phyloP scores from a whole-genome alignment of 2,797 vertebrate species.

The Poecilia gillii region DNA sequence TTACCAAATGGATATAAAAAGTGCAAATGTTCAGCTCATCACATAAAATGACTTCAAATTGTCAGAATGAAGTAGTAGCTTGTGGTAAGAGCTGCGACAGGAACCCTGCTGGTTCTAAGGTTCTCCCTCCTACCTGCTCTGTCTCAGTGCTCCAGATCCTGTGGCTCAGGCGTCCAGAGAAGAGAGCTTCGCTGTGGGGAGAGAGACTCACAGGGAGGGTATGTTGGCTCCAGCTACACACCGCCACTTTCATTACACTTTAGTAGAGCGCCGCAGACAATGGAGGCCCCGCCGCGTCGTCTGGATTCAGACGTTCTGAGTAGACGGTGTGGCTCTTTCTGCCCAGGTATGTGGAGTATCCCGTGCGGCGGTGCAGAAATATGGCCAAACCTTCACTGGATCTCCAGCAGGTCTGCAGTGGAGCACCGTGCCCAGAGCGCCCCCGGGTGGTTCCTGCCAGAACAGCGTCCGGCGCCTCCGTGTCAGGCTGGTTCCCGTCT shows the following conservation, averaged over 20 bases:
- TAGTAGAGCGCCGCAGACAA: slow-evolving; percentile 17
- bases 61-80: slow-evolving; percentile 17
- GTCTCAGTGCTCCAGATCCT: slow-evolving; percentile 88
- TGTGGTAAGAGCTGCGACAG: slow-evolving; percentile 19
- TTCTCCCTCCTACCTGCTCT: slow-evolving; percentile 25
- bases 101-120: slow-evolving; percentile 39
- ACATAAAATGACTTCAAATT: background rate
- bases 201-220: slow-evolving; percentile 83
- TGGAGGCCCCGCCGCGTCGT: slow-evolving; percentile 24
- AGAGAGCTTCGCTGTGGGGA: slow-evolving; percentile 91
- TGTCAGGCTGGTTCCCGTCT: slow-evolving; percentile 90
- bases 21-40: background rate
- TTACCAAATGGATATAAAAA: background rate
- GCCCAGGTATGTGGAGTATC: slow-evolving; percentile 83
- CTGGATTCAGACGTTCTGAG: slow-evolving; percentile 21
- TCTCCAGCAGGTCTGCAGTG: slow-evolving; percentile 88
- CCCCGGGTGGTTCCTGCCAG: slow-evolving; percentile 56
- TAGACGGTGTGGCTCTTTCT: background rate
- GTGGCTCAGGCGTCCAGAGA: slow-evolving; percentile 86
- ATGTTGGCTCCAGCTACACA: slow-evolving; percentile 50
- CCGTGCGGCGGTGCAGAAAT: slow-evolving; percentile 89
- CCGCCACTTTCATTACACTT: slow-evolving; percentile 22
- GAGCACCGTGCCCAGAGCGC: slow-evolving; percentile 77
- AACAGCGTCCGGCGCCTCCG: slow-evolving; percentile 52
- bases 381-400: slow-evolving; percentile 83